phyloP scores from a whole-genome alignment of 2,888 invertebrate species.

The Melipona bicolor region DNA sequence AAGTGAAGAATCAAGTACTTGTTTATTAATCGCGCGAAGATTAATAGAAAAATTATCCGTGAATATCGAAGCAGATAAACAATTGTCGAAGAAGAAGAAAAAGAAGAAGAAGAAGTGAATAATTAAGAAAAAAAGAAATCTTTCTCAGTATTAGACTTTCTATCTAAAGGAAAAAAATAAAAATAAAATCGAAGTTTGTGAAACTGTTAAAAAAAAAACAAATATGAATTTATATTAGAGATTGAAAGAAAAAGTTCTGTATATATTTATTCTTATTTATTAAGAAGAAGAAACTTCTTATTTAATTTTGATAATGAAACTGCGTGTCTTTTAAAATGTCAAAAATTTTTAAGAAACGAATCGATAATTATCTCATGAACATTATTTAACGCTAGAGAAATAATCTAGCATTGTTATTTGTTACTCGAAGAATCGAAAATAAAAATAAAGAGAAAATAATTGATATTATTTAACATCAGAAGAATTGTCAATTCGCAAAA shows the following conservation, averaged over 20 bases:
- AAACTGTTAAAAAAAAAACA: not conserved
- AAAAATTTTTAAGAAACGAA: not conserved
- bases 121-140: not conserved
- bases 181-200: not conserved
- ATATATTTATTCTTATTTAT: not conserved
- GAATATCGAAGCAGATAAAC: not conserved
- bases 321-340: not conserved
- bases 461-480: too few species aligned
- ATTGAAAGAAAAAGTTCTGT: not conserved
- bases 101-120: too few species aligned
- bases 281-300: not conserved
- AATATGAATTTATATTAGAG: not conserved
- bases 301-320: not conserved
- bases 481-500: conserved; percentile 39
- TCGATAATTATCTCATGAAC: not conserved
- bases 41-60: not conserved
- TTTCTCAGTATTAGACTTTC: not conserved
- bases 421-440: not conserved
- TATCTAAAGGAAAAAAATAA: too few species aligned
- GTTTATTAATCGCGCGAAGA: not conserved
- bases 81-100: not conserved
- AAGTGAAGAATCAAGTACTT: not conserved
- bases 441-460: not conserved
- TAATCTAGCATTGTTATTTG: not conserved
- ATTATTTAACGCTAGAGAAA: not conserved